Evolutionary conservation across 2,888 invertebrate genomes (phyloP), one percentile per base, ranked within the genome.

Genomic region (Hirtodrosophila duncani): DNA sequence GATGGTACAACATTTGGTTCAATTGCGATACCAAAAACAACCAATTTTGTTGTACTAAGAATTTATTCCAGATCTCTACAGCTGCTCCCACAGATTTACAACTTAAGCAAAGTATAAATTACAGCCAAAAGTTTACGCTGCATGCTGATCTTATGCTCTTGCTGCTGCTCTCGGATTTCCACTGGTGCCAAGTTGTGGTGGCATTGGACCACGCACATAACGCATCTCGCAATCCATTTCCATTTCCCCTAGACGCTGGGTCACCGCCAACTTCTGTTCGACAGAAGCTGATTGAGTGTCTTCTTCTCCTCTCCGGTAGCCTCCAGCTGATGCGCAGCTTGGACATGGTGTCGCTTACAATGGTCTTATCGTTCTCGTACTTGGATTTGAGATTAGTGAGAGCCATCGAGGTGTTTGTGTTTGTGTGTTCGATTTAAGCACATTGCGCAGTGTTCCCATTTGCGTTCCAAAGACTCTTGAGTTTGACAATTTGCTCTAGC

Each of bases 291-390:
- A 88, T 99, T 99, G 77, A 99, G 90, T 5, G 99, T 99, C 88
- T 98, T 98, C 91, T 98, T 97, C 88, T 99, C 99, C 82, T 99
- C 99, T 87, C 99, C 99, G 9, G 97, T 98, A 44, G 95, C 94
- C 45, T 91, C 90, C 65, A 98, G 88, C 85, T 97, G 94, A 70
- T 97, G 70, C 99, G 89, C 79, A 99, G 89, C 86, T 97, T 97
- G 87, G 96, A 92, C 96, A 98, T 98, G 7, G 98, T 98, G 85
- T 99, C 99, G 11, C 95, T 96, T 55, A 99, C 97, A 66, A 98
- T 95, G 41, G 92, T 93, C 90, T 99, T 99, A 88, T 99, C 99
- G 60, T 95, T 97, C 88, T 99, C 99, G 88, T 99, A 99, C 88
- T 99, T 99, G 81, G 96, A 94, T 89, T 99, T 98, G 85, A 99